Base-by-base conservation (phyloP, 2,797 vertebrate genomes). In the Apodemus agrarius region DNA sequence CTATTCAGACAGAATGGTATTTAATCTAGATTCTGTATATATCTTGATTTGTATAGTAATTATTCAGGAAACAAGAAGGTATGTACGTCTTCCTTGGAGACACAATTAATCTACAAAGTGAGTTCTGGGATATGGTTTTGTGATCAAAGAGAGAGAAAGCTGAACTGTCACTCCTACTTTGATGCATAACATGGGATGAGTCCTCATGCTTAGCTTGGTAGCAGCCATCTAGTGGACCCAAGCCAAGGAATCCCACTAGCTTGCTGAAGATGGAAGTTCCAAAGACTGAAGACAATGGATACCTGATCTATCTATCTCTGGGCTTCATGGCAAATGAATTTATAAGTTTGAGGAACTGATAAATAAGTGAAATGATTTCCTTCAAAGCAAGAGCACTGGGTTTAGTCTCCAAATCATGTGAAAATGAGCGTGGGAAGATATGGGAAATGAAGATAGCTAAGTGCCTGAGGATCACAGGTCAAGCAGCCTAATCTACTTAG, bases 81-180 rank as follows among this genome's bases (percentile, higher is more conserved):
- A 26, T 49, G 1, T 52, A 52, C 0, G 65, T 82, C 49, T 63
- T 69, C n/a, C 8, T 54, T 54, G 26, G 49, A 80, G 21, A 40
- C 54, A n/a, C 19, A 49, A 59, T 12, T n/a, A 31, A n/a, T 79
- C 2, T 69, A 8, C 8, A 57, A 52, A 59, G 21, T 61, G 19
- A 81, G 9, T 43, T 88, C 37, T 65, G 24, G 43, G 83, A 93
- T 21, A 90, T 61, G 37, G 24, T 88, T 89, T 90, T 43, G 8
- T 91, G 76, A 59, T 46, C 49, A 93, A 92, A 95, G 9, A 95
- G 37, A 19, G 29, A 29, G 3, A 80, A 91, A 43, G 26, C 89
- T 63, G 76, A 74, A 6, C 52, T 13, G 1, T 3, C 16, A 1
- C 31, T 63, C 5, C 21, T 46, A 4, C 14, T 67, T 34, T 49